Conservation (phyloP, 2,113 vertebrate genomes). For the Eonycteris spelaea region DNA sequence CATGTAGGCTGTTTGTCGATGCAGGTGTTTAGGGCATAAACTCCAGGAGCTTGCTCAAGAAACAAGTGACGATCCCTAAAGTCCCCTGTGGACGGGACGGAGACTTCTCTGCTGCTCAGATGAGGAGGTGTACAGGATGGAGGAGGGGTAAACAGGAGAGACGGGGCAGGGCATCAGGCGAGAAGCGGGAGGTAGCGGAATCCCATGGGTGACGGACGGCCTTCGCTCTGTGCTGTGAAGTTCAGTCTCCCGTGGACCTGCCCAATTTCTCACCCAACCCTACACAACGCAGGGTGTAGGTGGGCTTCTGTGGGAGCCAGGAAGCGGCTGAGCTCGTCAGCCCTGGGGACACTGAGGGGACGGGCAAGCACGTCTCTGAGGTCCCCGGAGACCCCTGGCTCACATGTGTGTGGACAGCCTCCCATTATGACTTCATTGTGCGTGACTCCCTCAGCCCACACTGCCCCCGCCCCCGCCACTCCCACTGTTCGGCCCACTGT, state of each 20-base stretch:
- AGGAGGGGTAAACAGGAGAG: not conserved
- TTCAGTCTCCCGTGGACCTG: not conserved
- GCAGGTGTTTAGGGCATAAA: not conserved
- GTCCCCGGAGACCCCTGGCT: not conserved
- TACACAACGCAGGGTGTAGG: rapidly evolving
- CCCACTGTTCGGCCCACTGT: not conserved
- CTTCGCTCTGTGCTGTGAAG: too few species aligned
- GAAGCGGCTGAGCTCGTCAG: not conserved
- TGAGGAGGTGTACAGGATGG: not conserved
- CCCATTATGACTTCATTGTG: not conserved
- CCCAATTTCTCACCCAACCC: not conserved
- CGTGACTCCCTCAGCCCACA: too few species aligned
- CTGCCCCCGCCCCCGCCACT: too few species aligned
- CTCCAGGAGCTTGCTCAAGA: not conserved
- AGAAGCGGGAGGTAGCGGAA: not conserved
- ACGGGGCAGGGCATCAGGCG: too few species aligned
- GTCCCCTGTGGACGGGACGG: not conserved
- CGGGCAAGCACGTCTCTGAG: not conserved
- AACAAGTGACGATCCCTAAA: not conserved
- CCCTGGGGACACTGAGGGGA: rapidly evolving
- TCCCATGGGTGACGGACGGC: rapidly evolving
- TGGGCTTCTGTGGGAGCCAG: not conserved
- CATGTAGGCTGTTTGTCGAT: not conserved
- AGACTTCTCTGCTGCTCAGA: not conserved
- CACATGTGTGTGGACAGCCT: not conserved